These are phyloP conservation scores for Tyrophagus putrescentiae DNA, from an alignment of 1,140 invertebrate species.

Conservation along the genomic window DNA sequence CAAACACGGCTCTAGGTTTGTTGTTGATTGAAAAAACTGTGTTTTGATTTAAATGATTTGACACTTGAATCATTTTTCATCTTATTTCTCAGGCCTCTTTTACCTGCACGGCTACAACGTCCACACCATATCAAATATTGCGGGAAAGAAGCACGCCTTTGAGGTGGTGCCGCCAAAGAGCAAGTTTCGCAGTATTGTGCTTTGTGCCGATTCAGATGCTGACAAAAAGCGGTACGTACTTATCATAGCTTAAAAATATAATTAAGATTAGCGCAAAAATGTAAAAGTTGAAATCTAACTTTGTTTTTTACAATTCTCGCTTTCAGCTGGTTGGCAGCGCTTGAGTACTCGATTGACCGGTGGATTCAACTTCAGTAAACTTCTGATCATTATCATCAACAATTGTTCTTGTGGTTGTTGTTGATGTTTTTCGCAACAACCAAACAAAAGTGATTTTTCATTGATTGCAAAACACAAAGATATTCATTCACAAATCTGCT, in stretches of 20 bases:
- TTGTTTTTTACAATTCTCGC: constrained; percentile 18
- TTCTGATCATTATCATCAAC: background rate
- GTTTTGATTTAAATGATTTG: constrained; percentile 6
- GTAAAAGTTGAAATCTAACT: constrained; percentile 17
- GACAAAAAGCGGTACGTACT: constrained; percentile 73
- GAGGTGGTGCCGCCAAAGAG: constrained; percentile 72
- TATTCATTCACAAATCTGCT: too few relatives aligned
- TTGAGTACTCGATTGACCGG: constrained; percentile 85
- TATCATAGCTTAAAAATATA: background rate
- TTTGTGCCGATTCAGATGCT: constrained; percentile 81
- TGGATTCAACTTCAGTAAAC: constrained; percentile 65
- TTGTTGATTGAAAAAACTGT: constrained; percentile 20
- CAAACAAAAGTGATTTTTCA: too few relatives aligned
- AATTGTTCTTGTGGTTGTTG: too few relatives aligned
- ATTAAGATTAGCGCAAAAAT: background rate
- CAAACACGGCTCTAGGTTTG: constrained; percentile 67
- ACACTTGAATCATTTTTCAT: constrained; percentile 3
- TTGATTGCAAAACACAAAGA: too few relatives aligned
- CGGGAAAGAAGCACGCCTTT: constrained; percentile 63
- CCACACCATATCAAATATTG: constrained; percentile 36
- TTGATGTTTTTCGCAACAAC: too few relatives aligned
- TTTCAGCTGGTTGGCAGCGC: constrained; percentile 71
- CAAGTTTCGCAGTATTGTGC: constrained; percentile 72
- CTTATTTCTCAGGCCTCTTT: constrained; percentile 49
- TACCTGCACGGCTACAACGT: constrained; percentile 87